Percentiles rank a stretch among this genome's conserved stretches.
phyloP scores from a whole-genome alignment of 2,113 vertebrate genomes.

The Catharus bicknelli region DNA sequence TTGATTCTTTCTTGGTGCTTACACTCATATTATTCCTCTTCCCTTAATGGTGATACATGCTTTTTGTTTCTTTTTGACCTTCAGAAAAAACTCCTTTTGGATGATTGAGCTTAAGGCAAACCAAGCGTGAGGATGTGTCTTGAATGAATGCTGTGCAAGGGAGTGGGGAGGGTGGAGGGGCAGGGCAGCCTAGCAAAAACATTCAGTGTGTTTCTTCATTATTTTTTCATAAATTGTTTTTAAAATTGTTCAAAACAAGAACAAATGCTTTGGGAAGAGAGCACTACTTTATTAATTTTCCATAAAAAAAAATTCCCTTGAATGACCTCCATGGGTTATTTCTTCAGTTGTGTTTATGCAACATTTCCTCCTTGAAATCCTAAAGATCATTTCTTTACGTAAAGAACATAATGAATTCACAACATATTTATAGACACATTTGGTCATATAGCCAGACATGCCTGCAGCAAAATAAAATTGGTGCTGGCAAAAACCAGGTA shows the following conservation, averaged over 20 bases:
- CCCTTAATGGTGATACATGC: slow-evolving; percentile 24
- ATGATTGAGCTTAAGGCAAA: slow-evolving; percentile 25
- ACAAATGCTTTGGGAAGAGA: not conserved
- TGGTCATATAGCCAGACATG: not conserved
- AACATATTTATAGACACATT: not conserved
- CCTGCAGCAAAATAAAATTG: not conserved
- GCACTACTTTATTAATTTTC: not conserved
- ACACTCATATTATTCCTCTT: not conserved
- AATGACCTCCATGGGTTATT: not conserved
- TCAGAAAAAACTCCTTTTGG: slow-evolving; percentile 26
- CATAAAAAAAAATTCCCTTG: not conserved
- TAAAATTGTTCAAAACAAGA: not conserved
- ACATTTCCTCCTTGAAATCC: not conserved
- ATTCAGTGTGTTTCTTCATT: not conserved
- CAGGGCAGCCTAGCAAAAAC: not conserved
- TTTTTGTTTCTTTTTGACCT: slow-evolving; percentile 49
- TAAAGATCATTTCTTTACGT: not conserved
- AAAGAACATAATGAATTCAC: not conserved
- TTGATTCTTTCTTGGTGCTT: slow-evolving; percentile 22
- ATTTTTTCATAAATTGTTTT: not conserved
- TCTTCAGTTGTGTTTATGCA: not conserved
- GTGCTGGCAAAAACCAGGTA: not conserved
- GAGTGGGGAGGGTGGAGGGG: not conserved
- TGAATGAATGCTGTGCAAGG: not conserved
- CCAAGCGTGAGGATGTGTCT: not conserved